These are phyloP conservation scores for Albula goreensis DNA, from an alignment of 2,113 vertebrate genomes.

Conservation along the genomic window DNA sequence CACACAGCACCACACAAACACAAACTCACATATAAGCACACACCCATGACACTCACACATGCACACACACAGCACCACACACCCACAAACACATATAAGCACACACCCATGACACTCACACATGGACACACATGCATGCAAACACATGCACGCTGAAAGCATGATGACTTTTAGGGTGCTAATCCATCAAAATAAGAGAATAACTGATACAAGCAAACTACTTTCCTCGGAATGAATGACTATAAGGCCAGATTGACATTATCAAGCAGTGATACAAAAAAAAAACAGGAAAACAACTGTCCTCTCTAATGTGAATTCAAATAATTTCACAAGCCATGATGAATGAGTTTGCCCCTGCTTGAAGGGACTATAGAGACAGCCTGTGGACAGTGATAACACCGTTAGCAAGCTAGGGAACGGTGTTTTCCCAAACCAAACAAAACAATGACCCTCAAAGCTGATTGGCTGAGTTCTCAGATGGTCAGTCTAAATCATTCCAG, in stretches of 20 bases:
- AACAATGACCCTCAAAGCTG: neutral
- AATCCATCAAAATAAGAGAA: constrained; percentile 40
- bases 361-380: constrained; percentile 19
- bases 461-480: constrained; percentile 44
- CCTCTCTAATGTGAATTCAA: constrained; percentile 5
- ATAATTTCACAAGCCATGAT: constrained; percentile 17
- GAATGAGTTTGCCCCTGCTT: constrained; percentile 2
- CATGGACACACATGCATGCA: constrained; percentile 12
- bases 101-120: neutral
- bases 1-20: neutral
- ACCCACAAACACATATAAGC: neutral
- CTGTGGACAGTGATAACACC: constrained; percentile 31
- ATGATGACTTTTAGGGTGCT: constrained; percentile 16
- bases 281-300: constrained; percentile 5
- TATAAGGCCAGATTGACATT: constrained; percentile 15
- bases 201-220: constrained; percentile 23
- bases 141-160: constrained; percentile 1
- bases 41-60: too few species aligned
- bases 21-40: too few species aligned
- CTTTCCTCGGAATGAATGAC: constrained; percentile 31
- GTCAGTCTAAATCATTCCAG: constrained; percentile 49
- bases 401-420: constrained; percentile 62
- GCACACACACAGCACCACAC: neutral
- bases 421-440: constrained; percentile 54
- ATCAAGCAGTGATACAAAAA: neutral